Conservation (phyloP, 2,888 invertebrate species). For the Hirtodrosophila confusa region DNA sequence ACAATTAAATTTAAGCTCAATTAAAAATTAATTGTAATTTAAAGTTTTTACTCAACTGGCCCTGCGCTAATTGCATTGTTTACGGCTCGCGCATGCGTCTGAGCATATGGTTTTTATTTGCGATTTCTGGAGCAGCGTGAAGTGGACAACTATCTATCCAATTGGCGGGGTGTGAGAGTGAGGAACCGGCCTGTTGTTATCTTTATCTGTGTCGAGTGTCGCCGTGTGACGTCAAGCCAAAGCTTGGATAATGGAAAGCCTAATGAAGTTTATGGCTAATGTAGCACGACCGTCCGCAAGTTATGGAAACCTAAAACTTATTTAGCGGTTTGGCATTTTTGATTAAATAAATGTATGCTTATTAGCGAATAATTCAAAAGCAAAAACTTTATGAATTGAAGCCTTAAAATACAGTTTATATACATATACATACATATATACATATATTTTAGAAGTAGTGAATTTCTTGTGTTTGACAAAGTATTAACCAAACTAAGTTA, state of each 20-base stretch:
- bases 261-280: conserved; percentile 10
- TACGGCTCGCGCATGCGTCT: conserved; percentile 44
- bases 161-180: neutral
- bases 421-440: no score
- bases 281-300: neutral
- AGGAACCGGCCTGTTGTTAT: neutral
- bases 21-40: conserved; percentile 70
- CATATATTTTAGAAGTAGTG: no score
- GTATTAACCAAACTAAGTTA: no score
- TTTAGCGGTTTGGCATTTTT: no score
- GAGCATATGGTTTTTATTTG: conserved; percentile 53
- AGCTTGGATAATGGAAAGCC: conserved; percentile 10
- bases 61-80: conserved; percentile 45
- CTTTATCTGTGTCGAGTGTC: conserved; percentile 1
- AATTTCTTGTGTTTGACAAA: no score
- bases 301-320: neutral
- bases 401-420: no score
- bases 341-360: no score
- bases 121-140: conserved; percentile 9
- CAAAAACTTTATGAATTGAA: no score
- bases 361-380: no score
- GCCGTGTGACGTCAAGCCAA: conserved; percentile 11
- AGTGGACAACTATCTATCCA: neutral
- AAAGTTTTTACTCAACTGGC: conserved; percentile 38
- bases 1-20: conserved; percentile 50